These are phyloP conservation scores for Stenurella melanura DNA, from an alignment of 2,888 invertebrate genomes.

Conservation along the genomic window DNA sequence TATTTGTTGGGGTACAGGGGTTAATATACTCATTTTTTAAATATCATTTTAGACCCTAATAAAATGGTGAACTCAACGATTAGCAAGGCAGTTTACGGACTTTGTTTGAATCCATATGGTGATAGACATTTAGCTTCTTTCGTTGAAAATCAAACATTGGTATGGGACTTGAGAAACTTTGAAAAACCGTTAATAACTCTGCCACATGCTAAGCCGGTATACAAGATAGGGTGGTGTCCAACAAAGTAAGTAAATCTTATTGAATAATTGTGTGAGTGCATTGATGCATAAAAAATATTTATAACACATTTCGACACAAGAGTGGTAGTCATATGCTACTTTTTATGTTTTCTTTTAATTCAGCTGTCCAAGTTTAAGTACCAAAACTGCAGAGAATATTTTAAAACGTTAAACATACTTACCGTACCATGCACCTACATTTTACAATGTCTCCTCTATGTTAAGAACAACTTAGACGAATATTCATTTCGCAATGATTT, in stretches of 20 bases:
- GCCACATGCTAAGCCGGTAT: constrained; percentile 81
- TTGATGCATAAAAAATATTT: too few species aligned
- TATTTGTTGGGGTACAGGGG: too few species aligned
- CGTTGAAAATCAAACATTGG: constrained; percentile 85
- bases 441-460: too few species aligned
- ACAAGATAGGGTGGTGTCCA: constrained; percentile 91
- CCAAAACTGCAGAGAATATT: too few species aligned
- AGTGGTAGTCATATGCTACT: too few species aligned
- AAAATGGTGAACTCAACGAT: constrained; percentile 81
- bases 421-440: too few species aligned
- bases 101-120: constrained; percentile 85
- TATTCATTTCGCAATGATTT: too few species aligned
- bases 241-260: constrained; percentile 77
- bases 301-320: too few species aligned
- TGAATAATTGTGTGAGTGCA: not conserved
- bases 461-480: too few species aligned
- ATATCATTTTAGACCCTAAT: constrained; percentile 78
- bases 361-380: too few species aligned
- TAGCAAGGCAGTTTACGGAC: constrained; percentile 90
- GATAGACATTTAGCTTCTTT: constrained; percentile 90
- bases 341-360: too few species aligned
- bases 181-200: constrained; percentile 88
- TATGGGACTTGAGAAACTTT: constrained; percentile 93
- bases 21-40: not conserved
- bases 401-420: too few species aligned